phyloP scores from a whole-genome alignment of 2,797 vertebrate species.

The Sciaenops ocellatus region DNA sequence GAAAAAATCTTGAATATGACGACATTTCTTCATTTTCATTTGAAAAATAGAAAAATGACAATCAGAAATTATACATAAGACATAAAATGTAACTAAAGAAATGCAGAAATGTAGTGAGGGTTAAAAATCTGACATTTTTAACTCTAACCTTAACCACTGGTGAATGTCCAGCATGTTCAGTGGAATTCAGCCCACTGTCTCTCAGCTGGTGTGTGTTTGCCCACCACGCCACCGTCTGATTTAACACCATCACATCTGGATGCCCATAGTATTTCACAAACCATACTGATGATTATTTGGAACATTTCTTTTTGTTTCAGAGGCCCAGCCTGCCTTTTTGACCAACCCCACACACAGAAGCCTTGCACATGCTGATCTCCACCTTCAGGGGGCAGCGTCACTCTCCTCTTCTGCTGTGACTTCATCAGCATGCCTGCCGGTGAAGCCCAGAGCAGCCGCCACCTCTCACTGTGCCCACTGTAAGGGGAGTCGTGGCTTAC shows the following conservation, averaged over 20 bases:
- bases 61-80: too few species aligned
- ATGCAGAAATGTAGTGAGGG: neutral
- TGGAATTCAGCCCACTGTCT: too few species aligned
- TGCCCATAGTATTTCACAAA: too few species aligned
- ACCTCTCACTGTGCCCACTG: conserved; percentile 70
- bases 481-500: conserved; percentile 73
- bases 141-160: too few species aligned
- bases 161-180: too few species aligned
- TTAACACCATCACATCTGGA: too few species aligned
- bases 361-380: conserved; percentile 50
- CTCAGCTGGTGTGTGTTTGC: too few species aligned
- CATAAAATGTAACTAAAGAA: neutral
- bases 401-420: conserved; percentile 46
- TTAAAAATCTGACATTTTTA: conserved; percentile 7
- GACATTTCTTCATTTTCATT: neutral
- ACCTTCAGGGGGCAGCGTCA: conserved; percentile 81
- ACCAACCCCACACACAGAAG: neutral
- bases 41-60: neutral
- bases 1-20: too few species aligned
- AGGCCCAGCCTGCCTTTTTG: neutral
- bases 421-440: conserved; percentile 79
- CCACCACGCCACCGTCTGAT: too few species aligned
- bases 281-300: too few species aligned
- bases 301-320: too few species aligned
- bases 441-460: conserved; percentile 39